Evolutionary conservation across 2,888 invertebrate species (phyloP).

Genomic region (Elysia crispata): DNA sequence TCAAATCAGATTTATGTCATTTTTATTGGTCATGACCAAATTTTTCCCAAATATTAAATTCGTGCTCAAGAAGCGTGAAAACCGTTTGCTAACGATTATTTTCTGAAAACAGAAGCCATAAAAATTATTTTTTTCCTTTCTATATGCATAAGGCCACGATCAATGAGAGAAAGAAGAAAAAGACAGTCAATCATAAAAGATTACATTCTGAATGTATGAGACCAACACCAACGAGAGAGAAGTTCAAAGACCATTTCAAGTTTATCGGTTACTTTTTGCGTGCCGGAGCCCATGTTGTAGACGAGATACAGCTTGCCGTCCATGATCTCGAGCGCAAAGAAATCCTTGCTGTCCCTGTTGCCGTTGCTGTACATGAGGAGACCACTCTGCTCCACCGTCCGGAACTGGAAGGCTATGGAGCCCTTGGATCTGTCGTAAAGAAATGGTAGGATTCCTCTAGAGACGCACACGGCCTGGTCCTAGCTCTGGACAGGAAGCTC

Average conservation of each 20-base stretch:
- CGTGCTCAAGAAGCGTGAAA: too few relatives aligned
- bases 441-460: conserved; percentile 43
- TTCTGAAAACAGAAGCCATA: too few relatives aligned
- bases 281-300: conserved; percentile 93
- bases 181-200: conserved; percentile 1
- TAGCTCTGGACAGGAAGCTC: too few relatives aligned
- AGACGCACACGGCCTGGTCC: conserved; percentile 35
- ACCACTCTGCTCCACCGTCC: conserved; percentile 96
- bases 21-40: too few relatives aligned
- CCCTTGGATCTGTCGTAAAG: conserved; percentile 83
- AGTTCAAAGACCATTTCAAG: neutral
- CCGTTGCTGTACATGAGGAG: conserved; percentile 94
- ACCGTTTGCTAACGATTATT: too few relatives aligned
- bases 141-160: too few relatives aligned
- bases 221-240: too few relatives aligned
- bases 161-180: conserved; percentile 14
- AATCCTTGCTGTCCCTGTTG: conserved; percentile 82
- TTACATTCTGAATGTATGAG: too few relatives aligned
- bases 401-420: conserved; percentile 94
- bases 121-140: too few relatives aligned
- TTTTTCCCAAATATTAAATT: too few relatives aligned
- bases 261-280: conserved; percentile 79
- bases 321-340: conserved; percentile 95
- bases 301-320: conserved; percentile 96
- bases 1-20: too few relatives aligned